Evolutionary conservation across 92 coral and sea anemone genomes (phyloP), one percentile per base, ranked within the genome.

Genomic region (Palythoa grandiflora): DNA sequence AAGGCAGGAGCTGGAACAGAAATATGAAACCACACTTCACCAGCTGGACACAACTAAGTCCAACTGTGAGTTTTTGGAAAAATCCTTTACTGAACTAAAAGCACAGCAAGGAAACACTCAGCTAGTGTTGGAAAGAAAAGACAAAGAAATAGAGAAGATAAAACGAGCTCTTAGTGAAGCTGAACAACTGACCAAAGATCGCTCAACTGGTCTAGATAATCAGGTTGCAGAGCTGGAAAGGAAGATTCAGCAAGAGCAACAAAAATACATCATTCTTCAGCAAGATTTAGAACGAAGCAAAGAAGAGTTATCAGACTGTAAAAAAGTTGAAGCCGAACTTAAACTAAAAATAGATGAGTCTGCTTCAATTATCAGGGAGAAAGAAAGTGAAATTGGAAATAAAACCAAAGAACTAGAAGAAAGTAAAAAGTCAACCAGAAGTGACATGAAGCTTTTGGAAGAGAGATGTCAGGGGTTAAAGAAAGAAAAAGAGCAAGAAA

Each of bases 31-130:
- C 47, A 28, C 89, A 53, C 78, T 84, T 20, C 95, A 93, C 76
- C 92, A 93, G 78, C 63, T 89, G 14, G 77, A 70, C 28, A 55
- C 44, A 48, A 87, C 74, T 40, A 86, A 61, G 66, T 65, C 39
- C 16, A 85, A 83, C 73, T 85, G 72, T 9, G 85, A 83, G 28
- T 91, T 84, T 20, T 20, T 84, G 68, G 93, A 89, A 77, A 91
- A 77, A 80, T 74, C 84, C 70, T 83, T 78, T 13, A 39, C 78
- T n/a, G 92, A 91, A 63, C 84, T 93, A 6, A 80, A 78, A 75
- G 90, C 78, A 55, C 88, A 87, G 38, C 90, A 87, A 50, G 95
- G 89, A 8, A 93, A 93, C 85, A 80, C 90, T 37, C 90, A 89
- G 80, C 80, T 91, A 53, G 50, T 88, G 71, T 35, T 93, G 55